Evolutionary conservation across 1,140 invertebrate genomes (phyloP).

Genomic region (Drosophila orosa): DNA sequence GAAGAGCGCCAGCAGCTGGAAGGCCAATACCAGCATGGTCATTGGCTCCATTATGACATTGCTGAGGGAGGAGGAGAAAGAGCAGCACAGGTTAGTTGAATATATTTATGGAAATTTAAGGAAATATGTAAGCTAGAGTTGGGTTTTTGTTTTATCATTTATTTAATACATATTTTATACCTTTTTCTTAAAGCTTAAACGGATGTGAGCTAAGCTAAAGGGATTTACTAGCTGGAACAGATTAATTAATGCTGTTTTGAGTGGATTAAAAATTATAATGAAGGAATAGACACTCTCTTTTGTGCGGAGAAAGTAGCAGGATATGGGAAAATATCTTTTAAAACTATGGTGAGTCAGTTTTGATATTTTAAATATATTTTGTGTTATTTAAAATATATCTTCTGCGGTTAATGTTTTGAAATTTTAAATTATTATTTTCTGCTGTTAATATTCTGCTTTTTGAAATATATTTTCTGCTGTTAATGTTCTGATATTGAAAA

Average conservation of each 20-base stretch:
- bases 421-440: no score
- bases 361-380: neutral
- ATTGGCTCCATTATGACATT: conserved; percentile 89
- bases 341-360: neutral
- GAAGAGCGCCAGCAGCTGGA: conserved; percentile 91
- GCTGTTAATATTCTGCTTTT: no score
- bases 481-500: no score
- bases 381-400: no score
- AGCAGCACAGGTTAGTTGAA: neutral
- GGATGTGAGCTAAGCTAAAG: neutral
- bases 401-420: no score
- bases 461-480: no score
- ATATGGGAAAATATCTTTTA: neutral
- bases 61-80: conserved; percentile 51
- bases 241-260: neutral
- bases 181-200: neutral
- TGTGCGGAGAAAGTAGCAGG: neutral
- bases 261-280: neutral
- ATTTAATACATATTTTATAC: neutral
- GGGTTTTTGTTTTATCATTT: neutral
- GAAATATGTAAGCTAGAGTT: neutral
- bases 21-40: conserved; percentile 90
- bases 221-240: neutral
- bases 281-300: neutral
- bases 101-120: neutral